Percentiles rank a stretch among this genome's conserved stretches.
These are phyloP conservation scores for Spialia ferax DNA, from an alignment of 2,888 invertebrate species.

Conservation along the genomic window DNA sequence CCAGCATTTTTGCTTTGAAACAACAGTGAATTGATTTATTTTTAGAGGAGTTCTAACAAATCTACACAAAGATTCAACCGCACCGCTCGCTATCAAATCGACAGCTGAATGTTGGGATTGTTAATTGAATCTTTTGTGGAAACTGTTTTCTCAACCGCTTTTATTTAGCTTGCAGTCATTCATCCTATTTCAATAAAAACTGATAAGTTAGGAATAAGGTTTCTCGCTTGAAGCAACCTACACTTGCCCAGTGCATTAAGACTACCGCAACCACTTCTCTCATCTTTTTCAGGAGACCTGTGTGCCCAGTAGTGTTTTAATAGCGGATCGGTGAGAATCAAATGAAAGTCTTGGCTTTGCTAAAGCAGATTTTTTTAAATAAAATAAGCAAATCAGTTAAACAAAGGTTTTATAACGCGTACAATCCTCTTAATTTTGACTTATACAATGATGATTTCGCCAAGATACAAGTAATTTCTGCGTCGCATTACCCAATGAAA, in stretches of 20 bases:
- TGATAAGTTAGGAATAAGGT: no score
- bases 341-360: no score
- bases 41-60: conserved; percentile 16
- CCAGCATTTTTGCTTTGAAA: background rate
- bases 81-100: conserved; percentile 19
- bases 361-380: no score
- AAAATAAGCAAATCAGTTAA: no score
- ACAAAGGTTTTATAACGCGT: no score
- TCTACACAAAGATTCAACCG: conserved; percentile 19
- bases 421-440: background rate
- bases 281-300: no score
- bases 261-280: no score
- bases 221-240: no score
- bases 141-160: conserved; percentile 20
- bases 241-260: no score
- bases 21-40: conserved; percentile 13
- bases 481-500: conserved; percentile 2
- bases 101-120: conserved; percentile 32
- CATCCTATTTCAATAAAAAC: conserved; percentile 12
- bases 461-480: background rate
- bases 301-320: no score
- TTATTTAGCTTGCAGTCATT: conserved; percentile 13
- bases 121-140: conserved; percentile 33
- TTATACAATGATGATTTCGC: background rate
- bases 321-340: no score